Evolutionary conservation across 2,797 vertebrate species (phyloP), one percentile per base, ranked within the genome.

Genomic region (Psittacula derbiana): DNA sequence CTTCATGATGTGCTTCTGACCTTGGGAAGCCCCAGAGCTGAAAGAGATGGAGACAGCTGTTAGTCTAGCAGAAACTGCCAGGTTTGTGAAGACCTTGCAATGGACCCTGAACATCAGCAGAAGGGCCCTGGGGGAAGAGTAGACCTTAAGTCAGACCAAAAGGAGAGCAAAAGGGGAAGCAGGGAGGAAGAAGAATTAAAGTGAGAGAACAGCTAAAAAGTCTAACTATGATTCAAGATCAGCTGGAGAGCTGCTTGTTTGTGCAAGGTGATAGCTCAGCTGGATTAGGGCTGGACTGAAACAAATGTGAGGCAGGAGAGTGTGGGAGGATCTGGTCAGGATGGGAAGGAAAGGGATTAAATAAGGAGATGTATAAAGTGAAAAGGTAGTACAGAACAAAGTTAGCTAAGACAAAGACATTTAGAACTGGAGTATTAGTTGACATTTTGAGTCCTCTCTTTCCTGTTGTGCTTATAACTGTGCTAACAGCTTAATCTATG

Each of bases 41-140:
- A 65, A 60, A 86, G 74, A 94, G 81, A 86, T 11, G 11, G 52
- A 97, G 95, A 90, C 97, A 97, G 93, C 94, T 97, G 97, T 81
- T 96, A 97, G 90, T 78, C 62, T 90, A 81, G 69, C 25, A 91
- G 85, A 94, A 96, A 84, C 84, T 92, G 95, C 90, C 94, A 96
- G 92, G 86, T 94, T 95, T 96, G 76, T 0, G 2, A 83, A 96
- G 93, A 81, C 88, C 75, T 91, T 88, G 62, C 11, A 27, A 80
- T 50, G 30, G 91, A 92, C 88, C 75, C 93, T 93, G 91, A 96
- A 86, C 49, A 74, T 93, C 75, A 92, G 88, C 85, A 90, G 93
- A 94, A 95, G 19, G 61, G 44, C 57, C 91, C 82, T 55, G 41
- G 30, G 66, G 79, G 58, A 84, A 92, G 49, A 95, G 43, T 57